These are phyloP conservation scores for Xanthia togata DNA, from an alignment of 2,888 invertebrate genomes.

Conservation along the genomic window DNA sequence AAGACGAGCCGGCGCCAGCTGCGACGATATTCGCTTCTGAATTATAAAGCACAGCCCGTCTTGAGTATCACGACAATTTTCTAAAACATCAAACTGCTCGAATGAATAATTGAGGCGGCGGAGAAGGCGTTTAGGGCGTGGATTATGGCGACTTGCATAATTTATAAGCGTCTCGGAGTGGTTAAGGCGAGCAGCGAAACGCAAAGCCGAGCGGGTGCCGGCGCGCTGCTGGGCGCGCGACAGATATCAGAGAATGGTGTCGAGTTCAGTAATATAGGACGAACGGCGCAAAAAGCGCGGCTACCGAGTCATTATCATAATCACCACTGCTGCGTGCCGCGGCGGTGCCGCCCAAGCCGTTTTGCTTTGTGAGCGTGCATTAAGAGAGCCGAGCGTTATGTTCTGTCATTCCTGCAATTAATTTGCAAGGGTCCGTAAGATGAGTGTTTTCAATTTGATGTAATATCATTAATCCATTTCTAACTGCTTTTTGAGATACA, in stretches of 20 bases:
- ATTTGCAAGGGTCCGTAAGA: constrained; percentile 84
- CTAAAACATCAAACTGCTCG: constrained; percentile 89
- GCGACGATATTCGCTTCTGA: constrained; percentile 80
- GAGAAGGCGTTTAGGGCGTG: constrained; percentile 89
- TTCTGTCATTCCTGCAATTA: constrained; percentile 88
- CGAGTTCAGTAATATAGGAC: constrained; percentile 86
- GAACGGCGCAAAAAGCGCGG: constrained; percentile 87
- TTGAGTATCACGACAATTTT: constrained; percentile 88
- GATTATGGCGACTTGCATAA: constrained; percentile 90
- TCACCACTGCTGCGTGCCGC: constrained; percentile 87
- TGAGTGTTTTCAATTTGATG: constrained; percentile 77
- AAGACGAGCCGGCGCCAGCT: constrained; percentile 76
- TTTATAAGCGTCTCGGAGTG: constrained; percentile 87
- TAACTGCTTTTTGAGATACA: background rate
- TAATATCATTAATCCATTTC: constrained; percentile 34
- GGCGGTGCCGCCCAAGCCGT: constrained; percentile 86
- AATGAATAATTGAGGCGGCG: constrained; percentile 89
- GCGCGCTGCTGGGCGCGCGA: constrained; percentile 71
- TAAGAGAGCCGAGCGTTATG: constrained; percentile 87
- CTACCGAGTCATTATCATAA: constrained; percentile 90
- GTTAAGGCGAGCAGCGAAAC: constrained; percentile 80
- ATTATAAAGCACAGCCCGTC: constrained; percentile 85
- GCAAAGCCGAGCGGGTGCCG: constrained; percentile 70
- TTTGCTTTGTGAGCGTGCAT: constrained; percentile 89
- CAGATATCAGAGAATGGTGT: constrained; percentile 82